Conservation (phyloP, 2,888 invertebrate species). For the Caenorhabditis imperialis region DNA sequence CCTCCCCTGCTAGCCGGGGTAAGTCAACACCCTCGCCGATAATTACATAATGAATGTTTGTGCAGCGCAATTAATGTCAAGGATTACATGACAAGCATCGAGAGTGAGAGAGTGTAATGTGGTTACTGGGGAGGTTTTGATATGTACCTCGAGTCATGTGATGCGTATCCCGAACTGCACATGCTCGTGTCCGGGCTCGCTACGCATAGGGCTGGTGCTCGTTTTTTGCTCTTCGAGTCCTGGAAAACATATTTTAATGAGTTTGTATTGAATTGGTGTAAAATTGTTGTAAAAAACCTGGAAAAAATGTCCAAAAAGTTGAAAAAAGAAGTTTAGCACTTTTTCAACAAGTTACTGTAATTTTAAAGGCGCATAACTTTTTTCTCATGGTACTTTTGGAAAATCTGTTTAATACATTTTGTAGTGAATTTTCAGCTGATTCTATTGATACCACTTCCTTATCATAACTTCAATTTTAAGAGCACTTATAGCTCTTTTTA, state of each 20-base stretch:
- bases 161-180: constrained; percentile 63
- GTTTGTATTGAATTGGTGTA: no score
- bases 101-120: constrained; percentile 9
- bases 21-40: constrained; percentile 46
- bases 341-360: no score
- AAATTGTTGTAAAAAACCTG: neutral
- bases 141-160: constrained; percentile 59
- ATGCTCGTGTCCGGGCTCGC: constrained; percentile 59
- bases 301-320: neutral
- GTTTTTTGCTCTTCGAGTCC: constrained; percentile 24
- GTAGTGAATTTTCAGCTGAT: no score
- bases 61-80: constrained; percentile 55
- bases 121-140: neutral
- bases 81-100: constrained; percentile 35
- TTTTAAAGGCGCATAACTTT: no score
- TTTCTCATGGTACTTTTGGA: no score
- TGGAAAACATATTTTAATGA: constrained; percentile 21
- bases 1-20: constrained; percentile 9
- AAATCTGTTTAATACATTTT: no score
- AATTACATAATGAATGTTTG: constrained; percentile 60
- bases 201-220: constrained; percentile 53
- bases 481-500: no score
- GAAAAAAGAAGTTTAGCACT: no score
- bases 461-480: no score
- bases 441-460: no score